Conservation (phyloP, 2,113 vertebrate genomes). For the Indri indri region DNA sequence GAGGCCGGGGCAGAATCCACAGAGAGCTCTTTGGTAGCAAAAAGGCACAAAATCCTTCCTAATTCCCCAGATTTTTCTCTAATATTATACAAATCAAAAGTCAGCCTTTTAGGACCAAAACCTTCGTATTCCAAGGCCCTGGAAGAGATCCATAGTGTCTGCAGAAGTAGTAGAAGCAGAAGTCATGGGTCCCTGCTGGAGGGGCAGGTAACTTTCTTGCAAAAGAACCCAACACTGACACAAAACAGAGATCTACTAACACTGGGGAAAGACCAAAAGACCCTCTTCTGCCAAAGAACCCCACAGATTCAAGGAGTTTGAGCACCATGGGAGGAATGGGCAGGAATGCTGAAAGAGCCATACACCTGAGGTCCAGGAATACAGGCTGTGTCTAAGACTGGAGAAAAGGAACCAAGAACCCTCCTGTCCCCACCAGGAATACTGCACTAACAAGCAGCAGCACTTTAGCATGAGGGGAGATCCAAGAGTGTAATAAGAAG, state of each 20-base stretch:
- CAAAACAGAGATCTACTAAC: not conserved
- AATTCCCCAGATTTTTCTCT: not conserved
- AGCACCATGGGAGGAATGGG: not conserved
- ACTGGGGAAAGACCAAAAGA: not conserved
- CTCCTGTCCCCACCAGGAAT: not conserved
- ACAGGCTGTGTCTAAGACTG: not conserved
- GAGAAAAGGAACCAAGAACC: not conserved
- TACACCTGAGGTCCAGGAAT: fast-evolving
- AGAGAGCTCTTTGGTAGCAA: not conserved
- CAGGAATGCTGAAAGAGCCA: not conserved
- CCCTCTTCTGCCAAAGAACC: not conserved
- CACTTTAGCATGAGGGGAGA: not conserved
- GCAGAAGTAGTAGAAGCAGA: not conserved
- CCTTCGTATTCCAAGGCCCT: not conserved
- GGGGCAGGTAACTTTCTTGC: not conserved
- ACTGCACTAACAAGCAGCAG: not conserved
- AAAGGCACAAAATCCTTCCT: not conserved
- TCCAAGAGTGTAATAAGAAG: not conserved
- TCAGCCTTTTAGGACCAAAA: not conserved
- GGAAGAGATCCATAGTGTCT: not conserved
- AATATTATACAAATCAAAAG: not conserved
- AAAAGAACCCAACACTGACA: not conserved
- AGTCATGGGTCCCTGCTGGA: not conserved
- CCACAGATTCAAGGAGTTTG: not conserved
- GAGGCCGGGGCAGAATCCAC: not conserved